These are phyloP conservation scores for Drosophila mayri DNA, from an alignment of 1,140 invertebrate genomes.

Conservation along the genomic window DNA sequence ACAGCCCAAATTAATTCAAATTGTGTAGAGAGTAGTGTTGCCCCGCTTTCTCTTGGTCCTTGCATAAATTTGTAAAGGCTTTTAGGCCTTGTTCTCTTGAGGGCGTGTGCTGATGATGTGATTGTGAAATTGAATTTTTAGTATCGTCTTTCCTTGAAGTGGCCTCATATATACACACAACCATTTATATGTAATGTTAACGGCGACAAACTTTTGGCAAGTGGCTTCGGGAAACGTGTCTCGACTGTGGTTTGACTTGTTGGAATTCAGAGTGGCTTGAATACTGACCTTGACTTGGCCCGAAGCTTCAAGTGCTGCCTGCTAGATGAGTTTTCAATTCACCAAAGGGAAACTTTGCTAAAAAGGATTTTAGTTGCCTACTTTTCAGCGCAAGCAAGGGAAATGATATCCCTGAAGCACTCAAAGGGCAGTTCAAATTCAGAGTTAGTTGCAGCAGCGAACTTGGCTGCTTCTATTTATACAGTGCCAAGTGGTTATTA, in stretches of 20 bases:
- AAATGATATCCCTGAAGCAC: constrained; percentile 22
- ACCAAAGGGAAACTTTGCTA: constrained; percentile 10
- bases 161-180: background rate
- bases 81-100: constrained; percentile 23
- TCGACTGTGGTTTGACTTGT: constrained; percentile 38
- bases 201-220: constrained; percentile 40
- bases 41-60: constrained; percentile 6
- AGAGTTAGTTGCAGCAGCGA: constrained; percentile 8
- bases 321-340: constrained; percentile 37
- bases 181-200: constrained; percentile 19
- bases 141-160: constrained; percentile 34
- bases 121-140: constrained; percentile 64
- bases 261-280: constrained; percentile 27
- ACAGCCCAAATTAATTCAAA: constrained; percentile 45
- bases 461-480: constrained; percentile 41
- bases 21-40: constrained; percentile 42
- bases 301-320: background rate
- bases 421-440: constrained; percentile 3
- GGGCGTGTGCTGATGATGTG: constrained; percentile 41
- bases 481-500: constrained; percentile 35
- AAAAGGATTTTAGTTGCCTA: constrained; percentile 28
- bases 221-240: constrained; percentile 29
- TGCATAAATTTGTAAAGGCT: constrained; percentile 70
- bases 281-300: constrained; percentile 33
- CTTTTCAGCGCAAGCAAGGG: background rate